Conservation (phyloP, 30 jellyfish, hydroid and myxozoan genomes). For the Calvadosia cruxmelitensis region DNA sequence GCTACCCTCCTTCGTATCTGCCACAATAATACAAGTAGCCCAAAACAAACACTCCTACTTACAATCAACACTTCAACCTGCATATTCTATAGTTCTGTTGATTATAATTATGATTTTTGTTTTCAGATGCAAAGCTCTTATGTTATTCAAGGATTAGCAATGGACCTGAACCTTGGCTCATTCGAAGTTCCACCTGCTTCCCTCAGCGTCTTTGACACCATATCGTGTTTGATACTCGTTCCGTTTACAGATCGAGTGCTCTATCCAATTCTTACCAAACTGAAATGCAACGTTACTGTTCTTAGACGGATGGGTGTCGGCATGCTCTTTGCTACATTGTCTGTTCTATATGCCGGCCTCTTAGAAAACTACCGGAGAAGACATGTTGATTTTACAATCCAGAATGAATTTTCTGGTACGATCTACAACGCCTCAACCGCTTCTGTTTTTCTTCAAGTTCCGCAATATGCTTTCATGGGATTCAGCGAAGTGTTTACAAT, state of each 20-base stretch:
- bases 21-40: background rate
- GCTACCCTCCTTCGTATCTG: background rate
- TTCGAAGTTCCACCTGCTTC: slow-evolving; percentile 78
- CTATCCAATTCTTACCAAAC: slow-evolving; percentile 30
- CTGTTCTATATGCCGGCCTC: slow-evolving; percentile 68
- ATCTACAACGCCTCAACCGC: slow-evolving; percentile 36
- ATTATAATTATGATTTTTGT: slow-evolving; percentile 2
- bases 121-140: slow-evolving; percentile 78
- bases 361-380: slow-evolving; percentile 54
- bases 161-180: slow-evolving; percentile 29
- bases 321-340: slow-evolving; percentile 55
- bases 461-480: slow-evolving; percentile 72
- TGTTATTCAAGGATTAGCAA: slow-evolving; percentile 51
- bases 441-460: slow-evolving; percentile 58
- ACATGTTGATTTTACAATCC: background rate
- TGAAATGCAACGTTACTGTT: slow-evolving; percentile 20
- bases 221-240: slow-evolving; percentile 28
- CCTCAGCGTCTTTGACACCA: slow-evolving; percentile 50
- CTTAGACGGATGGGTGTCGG: slow-evolving; percentile 81
- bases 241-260: slow-evolving; percentile 56
- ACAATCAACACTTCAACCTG: background rate
- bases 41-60: background rate
- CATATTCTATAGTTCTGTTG: background rate
- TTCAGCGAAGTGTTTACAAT: slow-evolving; percentile 76
- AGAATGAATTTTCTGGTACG: slow-evolving; percentile 10